These are phyloP conservation scores for Drosophila mauritiana DNA, from an alignment of 1,140 invertebrate genomes.

Conservation along the genomic window DNA sequence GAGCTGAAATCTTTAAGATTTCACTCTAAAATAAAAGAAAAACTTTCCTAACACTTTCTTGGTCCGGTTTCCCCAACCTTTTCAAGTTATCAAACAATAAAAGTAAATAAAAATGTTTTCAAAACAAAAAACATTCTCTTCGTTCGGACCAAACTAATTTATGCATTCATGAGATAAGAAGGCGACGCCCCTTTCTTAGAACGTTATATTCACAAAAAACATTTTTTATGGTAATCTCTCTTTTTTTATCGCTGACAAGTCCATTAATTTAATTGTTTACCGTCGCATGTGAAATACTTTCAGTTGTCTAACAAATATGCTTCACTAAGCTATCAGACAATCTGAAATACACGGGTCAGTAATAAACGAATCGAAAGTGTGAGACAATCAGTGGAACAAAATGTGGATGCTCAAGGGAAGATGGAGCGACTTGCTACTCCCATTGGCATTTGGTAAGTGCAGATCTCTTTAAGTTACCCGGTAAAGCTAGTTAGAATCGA, in stretches of 20 bases:
- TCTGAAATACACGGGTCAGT: slow-evolving; percentile 32
- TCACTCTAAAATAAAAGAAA: slow-evolving; percentile 39
- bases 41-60: slow-evolving; percentile 28
- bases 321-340: slow-evolving; percentile 31
- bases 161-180: slow-evolving; percentile 18
- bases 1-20: slow-evolving; percentile 11
- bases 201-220: slow-evolving; percentile 1
- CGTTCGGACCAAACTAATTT: slow-evolving; percentile 28
- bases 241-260: slow-evolving; percentile 19
- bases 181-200: slow-evolving; percentile 19
- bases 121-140: slow-evolving; percentile 41
- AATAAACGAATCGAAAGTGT: slow-evolving; percentile 8
- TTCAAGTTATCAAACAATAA: slow-evolving; percentile 10
- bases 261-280: slow-evolving; percentile 22
- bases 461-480: slow-evolving; percentile 55
- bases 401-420: slow-evolving; percentile 46
- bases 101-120: slow-evolving; percentile 19
- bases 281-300: slow-evolving; percentile 26
- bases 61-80: slow-evolving; percentile 16
- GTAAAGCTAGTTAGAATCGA: slow-evolving; percentile 46
- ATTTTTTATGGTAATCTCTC: slow-evolving; percentile 12
- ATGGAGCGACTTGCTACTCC: slow-evolving; percentile 53
- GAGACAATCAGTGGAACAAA: slow-evolving; percentile 1
- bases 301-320: slow-evolving; percentile 47
- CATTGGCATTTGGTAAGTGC: slow-evolving; percentile 79